Conservation (phyloP, 2,888 invertebrate genomes). For the Biston betularia region DNA sequence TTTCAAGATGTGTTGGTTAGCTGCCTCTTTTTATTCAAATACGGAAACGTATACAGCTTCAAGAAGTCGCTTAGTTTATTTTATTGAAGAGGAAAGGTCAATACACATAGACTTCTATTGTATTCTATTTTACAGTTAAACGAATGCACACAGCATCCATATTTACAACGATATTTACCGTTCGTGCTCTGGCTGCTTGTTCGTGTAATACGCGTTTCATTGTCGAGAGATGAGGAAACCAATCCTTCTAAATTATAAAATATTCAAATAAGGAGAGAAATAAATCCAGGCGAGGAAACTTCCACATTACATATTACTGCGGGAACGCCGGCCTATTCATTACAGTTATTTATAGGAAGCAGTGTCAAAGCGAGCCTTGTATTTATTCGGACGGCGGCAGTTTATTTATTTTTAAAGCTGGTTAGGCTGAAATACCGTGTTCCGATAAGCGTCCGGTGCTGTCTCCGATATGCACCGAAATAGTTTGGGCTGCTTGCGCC, state of each 20-base stretch:
- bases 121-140: conserved; percentile 38
- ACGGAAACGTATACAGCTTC: conserved; percentile 23
- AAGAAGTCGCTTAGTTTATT: conserved; percentile 24
- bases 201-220: conserved; percentile 51
- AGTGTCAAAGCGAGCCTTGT: conserved; percentile 80
- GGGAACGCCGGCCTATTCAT: conserved; percentile 81
- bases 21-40: conserved; percentile 38
- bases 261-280: conserved; percentile 79
- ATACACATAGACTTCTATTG: conserved; percentile 30
- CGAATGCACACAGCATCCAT: conserved; percentile 29
- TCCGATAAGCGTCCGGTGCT: conserved; percentile 76
- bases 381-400: conserved; percentile 78
- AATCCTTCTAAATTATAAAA: conserved; percentile 76
- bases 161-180: conserved; percentile 27
- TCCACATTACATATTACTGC: conserved; percentile 80
- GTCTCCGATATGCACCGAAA: conserved; percentile 63
- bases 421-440: conserved; percentile 76
- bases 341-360: conserved; percentile 83
- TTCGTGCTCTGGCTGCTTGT: conserved; percentile 24
- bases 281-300: conserved; percentile 78
- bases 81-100: conserved; percentile 40
- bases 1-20: conserved; percentile 20
- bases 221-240: conserved; percentile 58
- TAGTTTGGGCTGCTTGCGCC: conserved; percentile 54
- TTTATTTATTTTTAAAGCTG: conserved; percentile 82